A percentile compares a stretch with the other conserved stretches of the same genome.
phyloP scores from a whole-genome alignment of 2,888 invertebrate genomes.

The Psylliodes chrysocephalus region DNA sequence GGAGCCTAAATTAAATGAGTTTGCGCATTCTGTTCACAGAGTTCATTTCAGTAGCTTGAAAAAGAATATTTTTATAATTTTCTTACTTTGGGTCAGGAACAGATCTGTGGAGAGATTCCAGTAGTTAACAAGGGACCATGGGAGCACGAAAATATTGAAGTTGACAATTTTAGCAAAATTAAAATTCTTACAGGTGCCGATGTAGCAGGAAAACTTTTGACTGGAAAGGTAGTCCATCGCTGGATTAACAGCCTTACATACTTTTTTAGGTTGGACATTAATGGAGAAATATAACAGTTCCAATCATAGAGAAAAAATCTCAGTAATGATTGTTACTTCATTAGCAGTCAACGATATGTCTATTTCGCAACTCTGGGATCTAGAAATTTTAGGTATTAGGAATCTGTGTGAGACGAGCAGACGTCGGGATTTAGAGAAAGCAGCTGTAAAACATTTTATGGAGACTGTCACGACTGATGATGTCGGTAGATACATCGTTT shows the following conservation, averaged over 20 bases:
- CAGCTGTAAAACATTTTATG: constrained; percentile 29
- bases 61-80: constrained; percentile 38
- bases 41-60: constrained; percentile 17
- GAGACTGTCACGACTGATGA: constrained; percentile 39
- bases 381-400: constrained; percentile 43
- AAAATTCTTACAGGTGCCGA: constrained; percentile 49
- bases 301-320: not conserved
- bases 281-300: not conserved
- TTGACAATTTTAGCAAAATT: constrained; percentile 35
- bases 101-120: constrained; percentile 35
- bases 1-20: not conserved
- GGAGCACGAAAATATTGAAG: constrained; percentile 29
- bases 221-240: constrained; percentile 37
- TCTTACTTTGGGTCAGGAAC: constrained; percentile 35
- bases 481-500: constrained; percentile 48
- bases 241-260: constrained; percentile 46
- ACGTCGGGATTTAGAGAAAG: not conserved
- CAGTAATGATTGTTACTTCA: not conserved
- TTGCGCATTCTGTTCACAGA: constrained; percentile 6
- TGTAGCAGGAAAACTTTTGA: constrained; percentile 47
- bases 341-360: not conserved
- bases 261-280: constrained; percentile 23
- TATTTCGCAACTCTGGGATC: constrained; percentile 44
- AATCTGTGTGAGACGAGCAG: not conserved
- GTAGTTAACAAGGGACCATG: constrained; percentile 35